Conservation (phyloP, 2,797 vertebrate species). For the Rhinatrema bivittatum region DNA sequence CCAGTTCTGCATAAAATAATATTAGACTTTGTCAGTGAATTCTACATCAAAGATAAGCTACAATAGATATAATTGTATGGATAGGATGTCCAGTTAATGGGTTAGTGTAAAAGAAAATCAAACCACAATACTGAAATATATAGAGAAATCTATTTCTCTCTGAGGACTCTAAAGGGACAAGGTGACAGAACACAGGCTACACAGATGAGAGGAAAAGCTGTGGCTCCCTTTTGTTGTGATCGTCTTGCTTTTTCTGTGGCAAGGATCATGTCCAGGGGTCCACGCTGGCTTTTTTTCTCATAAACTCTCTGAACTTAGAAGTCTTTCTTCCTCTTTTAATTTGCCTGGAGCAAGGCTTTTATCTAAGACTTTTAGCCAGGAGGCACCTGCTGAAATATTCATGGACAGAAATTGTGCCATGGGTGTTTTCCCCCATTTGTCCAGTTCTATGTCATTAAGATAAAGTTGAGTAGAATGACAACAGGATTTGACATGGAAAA, state of each 20-base stretch:
- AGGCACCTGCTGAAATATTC: constrained; percentile 89
- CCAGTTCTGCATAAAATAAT: too few relatives aligned
- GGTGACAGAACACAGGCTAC: constrained; percentile 19
- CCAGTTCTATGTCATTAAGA: constrained; percentile 59
- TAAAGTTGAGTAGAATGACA: constrained; percentile 35
- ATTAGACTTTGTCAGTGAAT: too few relatives aligned
- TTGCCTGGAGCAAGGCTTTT: constrained; percentile 71
- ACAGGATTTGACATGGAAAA: constrained; percentile 45
- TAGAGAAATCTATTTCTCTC: too few relatives aligned
- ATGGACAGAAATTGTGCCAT: constrained; percentile 75
- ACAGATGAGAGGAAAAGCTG: constrained; percentile 24
- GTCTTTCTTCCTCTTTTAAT: constrained; percentile 55
- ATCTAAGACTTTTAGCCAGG: constrained; percentile 81
- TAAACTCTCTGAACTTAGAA: constrained; percentile 48
- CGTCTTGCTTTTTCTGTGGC: constrained; percentile 30
- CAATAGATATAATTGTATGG: too few relatives aligned
- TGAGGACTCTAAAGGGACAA: too few relatives aligned
- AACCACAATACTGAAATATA: too few relatives aligned
- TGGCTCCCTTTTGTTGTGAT: constrained; percentile 37
- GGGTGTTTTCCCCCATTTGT: constrained; percentile 75
- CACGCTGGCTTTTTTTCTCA: constrained; percentile 36
- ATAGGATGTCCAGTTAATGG: too few relatives aligned
- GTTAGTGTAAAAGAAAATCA: too few relatives aligned
- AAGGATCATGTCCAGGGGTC: constrained; percentile 41
- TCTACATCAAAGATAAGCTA: too few relatives aligned